Conservation (phyloP, 2,797 vertebrate genomes). For the Sebastes vulpes region DNA sequence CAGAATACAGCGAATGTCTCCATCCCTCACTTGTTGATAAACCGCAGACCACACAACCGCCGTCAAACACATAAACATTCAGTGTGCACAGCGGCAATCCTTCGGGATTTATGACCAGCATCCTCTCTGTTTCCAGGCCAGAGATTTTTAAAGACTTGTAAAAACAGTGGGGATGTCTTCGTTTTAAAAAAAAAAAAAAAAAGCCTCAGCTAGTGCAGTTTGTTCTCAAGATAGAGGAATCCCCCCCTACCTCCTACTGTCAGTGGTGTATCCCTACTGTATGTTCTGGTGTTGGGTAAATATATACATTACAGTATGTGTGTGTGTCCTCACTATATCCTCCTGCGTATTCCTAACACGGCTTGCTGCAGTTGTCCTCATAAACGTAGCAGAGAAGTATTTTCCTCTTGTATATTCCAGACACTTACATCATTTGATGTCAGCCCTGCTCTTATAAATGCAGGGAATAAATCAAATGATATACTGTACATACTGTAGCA, state of each 20-base stretch:
- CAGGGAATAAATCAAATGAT: constrained; percentile 44
- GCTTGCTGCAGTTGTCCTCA: constrained; percentile 17
- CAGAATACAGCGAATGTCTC: background rate
- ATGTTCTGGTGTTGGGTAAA: constrained; percentile 19
- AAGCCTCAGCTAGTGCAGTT: background rate
- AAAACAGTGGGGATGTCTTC: constrained; percentile 43
- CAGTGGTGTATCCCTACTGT: constrained; percentile 19
- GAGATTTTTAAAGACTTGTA: constrained; percentile 48
- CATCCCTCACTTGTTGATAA: constrained; percentile 32
- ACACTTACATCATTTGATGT: constrained; percentile 43
- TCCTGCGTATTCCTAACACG: constrained; percentile 24
- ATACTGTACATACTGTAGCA: constrained; percentile 1
- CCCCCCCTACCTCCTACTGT: constrained; percentile 3
- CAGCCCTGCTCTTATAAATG: constrained; percentile 20
- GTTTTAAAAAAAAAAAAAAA: background rate
- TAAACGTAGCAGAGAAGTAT: constrained; percentile 39
- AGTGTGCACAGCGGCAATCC: constrained; percentile 9
- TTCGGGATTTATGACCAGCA: constrained; percentile 49
- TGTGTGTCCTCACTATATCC: constrained; percentile 6
- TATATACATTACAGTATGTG: constrained; percentile 10
- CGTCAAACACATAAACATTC: constrained; percentile 41
- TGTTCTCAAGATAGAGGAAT: constrained; percentile 23
- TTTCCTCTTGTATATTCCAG: constrained; percentile 34
- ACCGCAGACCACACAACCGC: constrained; percentile 40
- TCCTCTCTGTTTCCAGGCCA: constrained; percentile 30